A percentile compares a stretch with the other conserved stretches of the same genome.
Conservation (phyloP, 1,140 invertebrate species). For the roundworm (Caenorhabditis elegans) region DNA sequence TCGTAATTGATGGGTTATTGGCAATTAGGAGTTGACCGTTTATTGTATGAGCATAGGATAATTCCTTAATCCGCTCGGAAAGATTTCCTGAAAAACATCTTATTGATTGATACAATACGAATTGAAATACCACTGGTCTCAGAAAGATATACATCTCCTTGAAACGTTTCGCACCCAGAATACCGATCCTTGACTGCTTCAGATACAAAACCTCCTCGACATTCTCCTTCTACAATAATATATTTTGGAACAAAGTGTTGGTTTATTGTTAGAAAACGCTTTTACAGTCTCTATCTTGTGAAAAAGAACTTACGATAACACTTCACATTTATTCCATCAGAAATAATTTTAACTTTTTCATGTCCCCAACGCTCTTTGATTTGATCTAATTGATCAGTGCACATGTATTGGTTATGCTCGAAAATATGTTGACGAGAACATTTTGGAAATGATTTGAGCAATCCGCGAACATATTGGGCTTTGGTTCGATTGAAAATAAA, state of each 20-base stretch:
- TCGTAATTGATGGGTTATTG: neutral
- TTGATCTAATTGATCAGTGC: neutral
- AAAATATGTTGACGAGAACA: neutral
- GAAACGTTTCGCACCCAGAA: neutral
- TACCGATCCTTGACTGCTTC: neutral
- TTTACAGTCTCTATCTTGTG: too few relatives aligned
- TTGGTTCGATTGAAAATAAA: conserved; percentile 1
- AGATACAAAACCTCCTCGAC: neutral
- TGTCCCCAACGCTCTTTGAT: neutral
- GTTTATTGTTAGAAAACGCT: too few relatives aligned
- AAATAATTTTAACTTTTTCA: neutral
- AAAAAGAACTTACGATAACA: conserved; percentile 5
- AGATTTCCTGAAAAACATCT: neutral
- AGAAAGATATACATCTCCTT: neutral
- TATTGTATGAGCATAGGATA: neutral
- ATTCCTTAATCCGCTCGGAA: neutral
- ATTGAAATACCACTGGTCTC: neutral
- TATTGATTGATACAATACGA: neutral
- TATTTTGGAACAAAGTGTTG: neutral
- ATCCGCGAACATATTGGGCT: neutral
- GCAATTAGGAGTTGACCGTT: neutral
- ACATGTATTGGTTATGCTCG: neutral
- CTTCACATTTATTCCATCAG: neutral
- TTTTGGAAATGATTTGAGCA: neutral
- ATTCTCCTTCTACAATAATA: neutral